These are phyloP conservation scores for Diploptera punctata DNA, from an alignment of 2,888 invertebrate genomes.

Conservation along the genomic window DNA sequence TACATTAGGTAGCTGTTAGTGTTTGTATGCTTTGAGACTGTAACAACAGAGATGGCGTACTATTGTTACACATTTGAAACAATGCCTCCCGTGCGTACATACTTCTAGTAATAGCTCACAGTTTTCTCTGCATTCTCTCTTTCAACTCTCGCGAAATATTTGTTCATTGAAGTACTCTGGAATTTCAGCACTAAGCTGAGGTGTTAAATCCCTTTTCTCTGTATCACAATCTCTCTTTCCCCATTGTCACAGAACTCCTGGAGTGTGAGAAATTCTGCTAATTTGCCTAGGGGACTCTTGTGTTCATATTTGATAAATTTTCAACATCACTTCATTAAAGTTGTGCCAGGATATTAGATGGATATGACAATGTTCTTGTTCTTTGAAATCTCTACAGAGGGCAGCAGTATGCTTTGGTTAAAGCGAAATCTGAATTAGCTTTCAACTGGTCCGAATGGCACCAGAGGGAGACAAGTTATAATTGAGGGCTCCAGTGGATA, in stretches of 20 bases:
- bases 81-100: not conserved
- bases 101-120: slow-evolving; percentile 34
- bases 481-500: too few relatives aligned
- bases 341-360: too few relatives aligned
- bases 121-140: not conserved
- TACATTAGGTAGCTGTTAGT: slow-evolving; percentile 4
- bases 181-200: not conserved
- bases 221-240: not conserved
- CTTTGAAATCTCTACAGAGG: too few relatives aligned
- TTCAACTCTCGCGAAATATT: not conserved
- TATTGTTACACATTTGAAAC: slow-evolving; percentile 33
- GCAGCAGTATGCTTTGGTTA: too few relatives aligned
- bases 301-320: not conserved
- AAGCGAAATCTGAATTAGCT: too few relatives aligned
- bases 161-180: too few relatives aligned
- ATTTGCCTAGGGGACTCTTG: not conserved
- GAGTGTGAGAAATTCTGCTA: not conserved
- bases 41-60: not conserved
- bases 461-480: too few relatives aligned
- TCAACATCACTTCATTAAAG: not conserved
- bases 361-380: too few relatives aligned
- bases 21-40: not conserved
- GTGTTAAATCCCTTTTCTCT: too few relatives aligned
- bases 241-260: not conserved
- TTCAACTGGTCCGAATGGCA: too few relatives aligned